Evolutionary conservation across 2,888 invertebrate species (phyloP).

Genomic region (Drosophila cognata): DNA sequence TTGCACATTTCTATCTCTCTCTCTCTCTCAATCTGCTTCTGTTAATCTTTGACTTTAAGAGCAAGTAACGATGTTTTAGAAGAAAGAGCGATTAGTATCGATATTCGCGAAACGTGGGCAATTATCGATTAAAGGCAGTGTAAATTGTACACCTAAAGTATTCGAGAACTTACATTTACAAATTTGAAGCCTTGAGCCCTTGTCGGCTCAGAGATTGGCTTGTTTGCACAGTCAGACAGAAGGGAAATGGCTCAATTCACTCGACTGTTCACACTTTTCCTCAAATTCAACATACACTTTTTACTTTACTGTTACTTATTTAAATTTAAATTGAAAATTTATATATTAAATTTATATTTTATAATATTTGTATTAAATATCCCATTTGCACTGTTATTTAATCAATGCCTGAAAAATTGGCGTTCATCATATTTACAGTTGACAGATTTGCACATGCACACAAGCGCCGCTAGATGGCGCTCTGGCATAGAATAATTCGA

Average conservation of each 20-base stretch:
- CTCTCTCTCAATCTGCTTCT: background rate
- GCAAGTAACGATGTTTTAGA: background rate
- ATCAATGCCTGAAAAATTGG: slow-evolving; percentile 18
- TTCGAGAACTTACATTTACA: background rate
- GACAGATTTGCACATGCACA: slow-evolving; percentile 27
- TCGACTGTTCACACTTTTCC: background rate
- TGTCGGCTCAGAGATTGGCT: background rate
- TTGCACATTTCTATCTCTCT: background rate
- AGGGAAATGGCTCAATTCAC: background rate
- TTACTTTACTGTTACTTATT: background rate
- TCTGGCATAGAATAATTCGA: slow-evolving; percentile 1
- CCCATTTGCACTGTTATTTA: slow-evolving; percentile 14
- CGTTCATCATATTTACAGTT: slow-evolving; percentile 25
- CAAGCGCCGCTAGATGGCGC: slow-evolving; percentile 26
- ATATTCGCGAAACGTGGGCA: accelerated
- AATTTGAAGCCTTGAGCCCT: background rate
- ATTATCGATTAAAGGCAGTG: background rate
- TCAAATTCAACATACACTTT: background rate
- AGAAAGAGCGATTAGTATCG: background rate
- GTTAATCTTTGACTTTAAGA: background rate
- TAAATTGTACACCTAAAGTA: accelerated
- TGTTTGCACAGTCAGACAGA: background rate
- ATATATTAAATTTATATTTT: background rate
- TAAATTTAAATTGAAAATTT: background rate
- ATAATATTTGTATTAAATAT: background rate